Evolutionary conservation across 2,797 vertebrate species (phyloP), one percentile per base, ranked within the genome.

Genomic region (Falco rusticolus): DNA sequence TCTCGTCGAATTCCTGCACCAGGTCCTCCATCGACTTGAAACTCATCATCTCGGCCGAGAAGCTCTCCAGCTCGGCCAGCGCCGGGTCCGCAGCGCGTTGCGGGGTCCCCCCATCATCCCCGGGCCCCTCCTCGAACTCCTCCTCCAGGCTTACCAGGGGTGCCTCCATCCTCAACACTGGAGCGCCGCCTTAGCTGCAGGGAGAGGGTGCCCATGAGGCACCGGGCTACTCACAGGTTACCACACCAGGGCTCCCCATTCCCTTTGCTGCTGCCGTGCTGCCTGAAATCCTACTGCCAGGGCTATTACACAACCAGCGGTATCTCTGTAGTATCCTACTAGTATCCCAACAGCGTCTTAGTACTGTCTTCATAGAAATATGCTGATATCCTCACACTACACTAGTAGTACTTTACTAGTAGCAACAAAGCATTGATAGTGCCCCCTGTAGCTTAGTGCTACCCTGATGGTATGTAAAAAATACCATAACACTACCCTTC

Each of bases 1-100:
- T 99, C 97, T 99, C 99, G 56, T 99, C 98, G 0, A 97, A 97
- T 77, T 97, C 97, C 85, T 97, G 97, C 65, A 97, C 97, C 92
- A 97, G 97, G 76, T 97, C 97, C 86, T 97, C 97, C 97, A 97
- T 97, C 1, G 97, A 97, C 90, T 97, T 97, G 96, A 97, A 97
- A 70, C 97, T 97, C 84, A 96, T 97, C 96, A 97, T 97, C 77
- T 97, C 97, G 0, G 95, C 94, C 0, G 96, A 96, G 95, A 97
- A 97, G 88, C 97, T 97, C 93, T 97, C 97, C 77, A 97, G 93
- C 93, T 97, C 97, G 0, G 96, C 83, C 86, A 97, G 82, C 1
- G 93, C 94, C 0, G 82, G 91, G 85, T 97, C 96, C 0, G 48
- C 10, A 0, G n/a, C 2, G 41, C 79, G 89, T 8, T 59, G 82